Conservation (phyloP, 2,888 invertebrate genomes). For the Rhogogaster chlorosoma region DNA sequence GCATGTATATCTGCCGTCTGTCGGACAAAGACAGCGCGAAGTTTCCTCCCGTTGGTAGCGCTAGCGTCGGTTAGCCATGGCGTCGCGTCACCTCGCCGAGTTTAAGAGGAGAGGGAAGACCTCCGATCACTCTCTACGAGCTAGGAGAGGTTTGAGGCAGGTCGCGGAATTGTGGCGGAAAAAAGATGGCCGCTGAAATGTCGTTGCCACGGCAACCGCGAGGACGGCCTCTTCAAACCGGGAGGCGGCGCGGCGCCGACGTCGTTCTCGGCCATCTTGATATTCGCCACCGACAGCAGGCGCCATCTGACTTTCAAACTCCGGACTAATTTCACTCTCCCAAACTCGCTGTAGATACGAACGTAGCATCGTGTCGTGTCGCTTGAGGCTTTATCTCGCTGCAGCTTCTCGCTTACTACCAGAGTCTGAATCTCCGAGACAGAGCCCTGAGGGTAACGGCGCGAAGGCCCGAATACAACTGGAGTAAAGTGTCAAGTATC, state of each 20-base stretch:
- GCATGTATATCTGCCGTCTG: background rate
- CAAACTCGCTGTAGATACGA: background rate
- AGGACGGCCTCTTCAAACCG: conserved; percentile 58
- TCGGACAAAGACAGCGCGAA: conserved; percentile 5
- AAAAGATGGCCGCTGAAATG: conserved; percentile 69
- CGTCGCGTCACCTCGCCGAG: conserved; percentile 22
- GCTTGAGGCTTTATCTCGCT: background rate
- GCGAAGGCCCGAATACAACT: background rate
- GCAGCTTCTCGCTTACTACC: background rate
- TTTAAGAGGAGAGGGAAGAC: conserved; percentile 61
- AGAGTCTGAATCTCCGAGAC: background rate
- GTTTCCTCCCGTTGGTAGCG: conserved; percentile 33
- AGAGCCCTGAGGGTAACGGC: background rate
- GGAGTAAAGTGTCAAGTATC: background rate
- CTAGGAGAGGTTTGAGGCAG: conserved; percentile 70
- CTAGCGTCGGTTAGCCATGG: conserved; percentile 7
- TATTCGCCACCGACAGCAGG: conserved; percentile 64
- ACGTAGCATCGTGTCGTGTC: background rate
- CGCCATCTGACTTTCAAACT: conserved; percentile 66
- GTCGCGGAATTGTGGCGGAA: conserved; percentile 61
- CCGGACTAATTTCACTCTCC: conserved; percentile 15
- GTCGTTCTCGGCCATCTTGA: conserved; percentile 70
- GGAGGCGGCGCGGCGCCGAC: conserved; percentile 68
- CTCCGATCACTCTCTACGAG: conserved; percentile 48
- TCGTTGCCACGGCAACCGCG: conserved; percentile 69